A percentile compares a stretch with the other conserved stretches of the same genome.
Conservation (phyloP, 2,797 vertebrate species). For the Glyptemys insculpta region DNA sequence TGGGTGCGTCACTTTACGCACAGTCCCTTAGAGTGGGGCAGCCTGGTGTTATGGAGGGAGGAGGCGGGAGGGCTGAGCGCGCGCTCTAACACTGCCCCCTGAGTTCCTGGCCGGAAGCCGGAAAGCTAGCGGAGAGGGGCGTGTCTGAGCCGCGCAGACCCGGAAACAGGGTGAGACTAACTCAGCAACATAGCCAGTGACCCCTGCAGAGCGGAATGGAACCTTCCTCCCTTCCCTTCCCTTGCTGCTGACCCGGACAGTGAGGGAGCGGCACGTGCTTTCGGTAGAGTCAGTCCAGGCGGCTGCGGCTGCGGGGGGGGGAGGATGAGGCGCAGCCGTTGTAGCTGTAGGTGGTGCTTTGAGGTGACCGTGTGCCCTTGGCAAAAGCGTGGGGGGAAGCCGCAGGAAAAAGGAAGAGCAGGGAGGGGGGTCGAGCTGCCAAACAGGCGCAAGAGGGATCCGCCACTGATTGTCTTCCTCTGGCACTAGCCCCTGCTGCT, state of each 20-base stretch:
- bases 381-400: neutral
- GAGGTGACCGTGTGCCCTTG: neutral
- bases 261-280: neutral
- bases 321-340: neutral
- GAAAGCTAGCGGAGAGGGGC: neutral
- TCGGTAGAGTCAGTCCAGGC: neutral
- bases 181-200: neutral
- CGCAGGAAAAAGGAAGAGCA: neutral
- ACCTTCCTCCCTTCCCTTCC: neutral
- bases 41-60: too few relatives aligned
- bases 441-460: neutral
- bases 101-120: neutral
- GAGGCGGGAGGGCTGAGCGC: neutral
- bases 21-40: neutral
- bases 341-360: too few relatives aligned
- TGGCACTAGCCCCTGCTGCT: neutral
- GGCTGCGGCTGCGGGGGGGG: neutral
- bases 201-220: neutral
- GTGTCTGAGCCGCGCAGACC: neutral
- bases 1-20: neutral
- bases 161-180: neutral
- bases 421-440: neutral
- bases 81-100: neutral
- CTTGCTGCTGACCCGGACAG: neutral
- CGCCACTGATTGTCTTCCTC: neutral